phyloP scores from a whole-genome alignment of 2,888 invertebrate species.

The Parnassius mnemosyne region DNA sequence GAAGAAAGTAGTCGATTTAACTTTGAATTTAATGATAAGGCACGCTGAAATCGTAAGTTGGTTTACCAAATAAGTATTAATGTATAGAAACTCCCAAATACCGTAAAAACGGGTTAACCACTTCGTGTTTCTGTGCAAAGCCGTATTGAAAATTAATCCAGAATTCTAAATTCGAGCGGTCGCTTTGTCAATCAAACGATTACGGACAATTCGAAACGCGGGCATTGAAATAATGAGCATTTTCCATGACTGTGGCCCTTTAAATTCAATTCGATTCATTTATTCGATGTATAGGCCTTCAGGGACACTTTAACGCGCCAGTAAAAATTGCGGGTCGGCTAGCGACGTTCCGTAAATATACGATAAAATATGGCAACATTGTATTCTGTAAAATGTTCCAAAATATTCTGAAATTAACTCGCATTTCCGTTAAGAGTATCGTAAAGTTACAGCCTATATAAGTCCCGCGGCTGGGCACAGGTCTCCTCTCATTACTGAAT shows the following conservation, averaged over 20 bases:
- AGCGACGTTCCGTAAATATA: conserved; percentile 9
- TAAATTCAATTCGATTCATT: conserved; percentile 27
- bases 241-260: conserved; percentile 23
- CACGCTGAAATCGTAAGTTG: too few relatives aligned
- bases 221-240: conserved; percentile 25
- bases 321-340: conserved; percentile 17
- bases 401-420: too few relatives aligned
- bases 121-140: conserved; percentile 3
- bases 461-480: too few relatives aligned
- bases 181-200: conserved; percentile 26
- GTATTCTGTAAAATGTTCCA: not conserved
- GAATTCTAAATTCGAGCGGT: conserved; percentile 17
- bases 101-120: conserved; percentile 22
- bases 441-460: too few relatives aligned
- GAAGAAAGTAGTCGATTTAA: not conserved
- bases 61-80: too few relatives aligned
- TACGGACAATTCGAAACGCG: conserved; percentile 21
- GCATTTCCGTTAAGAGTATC: too few relatives aligned
- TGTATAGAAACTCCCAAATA: conserved; percentile 1
- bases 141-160: conserved; percentile 18
- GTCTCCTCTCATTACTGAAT: too few relatives aligned
- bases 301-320: conserved; percentile 17
- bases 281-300: conserved; percentile 23
- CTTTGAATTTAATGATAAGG: conserved; percentile 8
- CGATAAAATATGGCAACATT: conserved; percentile 2